Evolutionary conservation across 2,888 invertebrate genomes (phyloP).

Genomic region (Vannuccia rotundouncinata): DNA sequence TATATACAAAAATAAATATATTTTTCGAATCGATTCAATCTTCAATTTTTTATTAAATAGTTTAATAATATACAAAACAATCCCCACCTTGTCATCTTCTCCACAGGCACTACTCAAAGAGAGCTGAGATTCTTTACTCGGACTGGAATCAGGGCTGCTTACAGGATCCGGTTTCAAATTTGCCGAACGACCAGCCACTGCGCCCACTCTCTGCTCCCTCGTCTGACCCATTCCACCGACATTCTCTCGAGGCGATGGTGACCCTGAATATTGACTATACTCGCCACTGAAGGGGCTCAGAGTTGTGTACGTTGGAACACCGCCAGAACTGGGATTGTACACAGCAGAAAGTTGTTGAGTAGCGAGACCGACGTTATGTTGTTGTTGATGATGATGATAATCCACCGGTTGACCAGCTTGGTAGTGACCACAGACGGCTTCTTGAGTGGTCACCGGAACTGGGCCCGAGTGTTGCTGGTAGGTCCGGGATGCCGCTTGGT

Average conservation of each 20-base stretch:
- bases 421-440: neutral
- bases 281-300: slow-evolving; percentile 10
- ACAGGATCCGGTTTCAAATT: neutral
- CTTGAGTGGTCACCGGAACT: neutral
- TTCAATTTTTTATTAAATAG: neutral
- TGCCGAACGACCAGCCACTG: neutral
- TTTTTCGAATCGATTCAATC: too few species aligned
- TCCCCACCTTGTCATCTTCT: slow-evolving; percentile 3
- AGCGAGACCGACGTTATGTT: neutral
- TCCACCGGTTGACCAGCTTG: neutral
- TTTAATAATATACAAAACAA: neutral
- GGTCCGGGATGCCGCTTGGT: neutral
- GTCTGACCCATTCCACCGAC: neutral
- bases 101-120: neutral
- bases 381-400: neutral
- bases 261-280: neutral
- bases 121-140: neutral
- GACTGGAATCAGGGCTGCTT: neutral
- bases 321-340: neutral
- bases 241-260: neutral
- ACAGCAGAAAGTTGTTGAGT: too few species aligned
- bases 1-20: too few species aligned
- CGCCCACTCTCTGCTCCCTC: neutral
- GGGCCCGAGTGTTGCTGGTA: neutral
- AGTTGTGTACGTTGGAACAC: neutral